Percentiles rank a stretch among this genome's conserved stretches.
phyloP scores from a whole-genome alignment of 2,888 invertebrate genomes.

The Auanema freiburgensis region DNA sequence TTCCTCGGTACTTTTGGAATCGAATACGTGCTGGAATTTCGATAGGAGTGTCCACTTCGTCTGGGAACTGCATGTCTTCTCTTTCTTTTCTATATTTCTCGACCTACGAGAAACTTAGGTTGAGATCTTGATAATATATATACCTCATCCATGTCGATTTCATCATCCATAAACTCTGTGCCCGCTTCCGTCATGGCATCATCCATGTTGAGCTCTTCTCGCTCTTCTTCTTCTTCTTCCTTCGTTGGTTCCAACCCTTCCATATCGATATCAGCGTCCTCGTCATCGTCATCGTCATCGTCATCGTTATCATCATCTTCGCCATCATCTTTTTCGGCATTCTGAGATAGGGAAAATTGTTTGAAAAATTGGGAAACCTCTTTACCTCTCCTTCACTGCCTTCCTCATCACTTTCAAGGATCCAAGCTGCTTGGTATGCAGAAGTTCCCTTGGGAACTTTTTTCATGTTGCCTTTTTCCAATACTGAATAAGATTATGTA shows the following conservation, averaged over 20 bases:
- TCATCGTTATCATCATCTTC: conserved; percentile 1
- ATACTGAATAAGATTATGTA: conserved; percentile 17
- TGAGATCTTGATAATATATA: too few relatives aligned
- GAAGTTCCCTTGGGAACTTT: conserved; percentile 92
- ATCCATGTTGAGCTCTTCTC: conserved; percentile 63
- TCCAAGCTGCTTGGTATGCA: conserved; percentile 88
- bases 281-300: conserved; percentile 71
- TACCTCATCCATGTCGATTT: conserved; percentile 35
- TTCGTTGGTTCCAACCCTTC: conserved; percentile 70
- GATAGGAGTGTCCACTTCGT: conserved; percentile 92
- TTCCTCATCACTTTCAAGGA: conserved; percentile 65
- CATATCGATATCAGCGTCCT: conserved; percentile 52
- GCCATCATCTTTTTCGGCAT: conserved; percentile 15
- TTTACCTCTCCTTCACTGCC: conserved; percentile 43
- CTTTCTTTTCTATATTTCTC: conserved; percentile 69
- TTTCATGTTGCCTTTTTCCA: conserved; percentile 70
- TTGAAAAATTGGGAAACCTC: too few relatives aligned
- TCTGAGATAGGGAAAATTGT: too few relatives aligned
- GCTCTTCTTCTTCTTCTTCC: conserved; percentile 67
- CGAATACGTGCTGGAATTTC: conserved; percentile 80
- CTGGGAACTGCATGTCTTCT: conserved; percentile 85
- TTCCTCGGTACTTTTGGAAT: conserved; percentile 85
- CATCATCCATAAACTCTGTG: conserved; percentile 41
- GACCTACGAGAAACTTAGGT: conserved; percentile 47
- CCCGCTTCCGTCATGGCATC: conserved; percentile 44